These are phyloP conservation scores for Scatophagus argus DNA, from an alignment of 2,113 vertebrate species.

Conservation along the genomic window DNA sequence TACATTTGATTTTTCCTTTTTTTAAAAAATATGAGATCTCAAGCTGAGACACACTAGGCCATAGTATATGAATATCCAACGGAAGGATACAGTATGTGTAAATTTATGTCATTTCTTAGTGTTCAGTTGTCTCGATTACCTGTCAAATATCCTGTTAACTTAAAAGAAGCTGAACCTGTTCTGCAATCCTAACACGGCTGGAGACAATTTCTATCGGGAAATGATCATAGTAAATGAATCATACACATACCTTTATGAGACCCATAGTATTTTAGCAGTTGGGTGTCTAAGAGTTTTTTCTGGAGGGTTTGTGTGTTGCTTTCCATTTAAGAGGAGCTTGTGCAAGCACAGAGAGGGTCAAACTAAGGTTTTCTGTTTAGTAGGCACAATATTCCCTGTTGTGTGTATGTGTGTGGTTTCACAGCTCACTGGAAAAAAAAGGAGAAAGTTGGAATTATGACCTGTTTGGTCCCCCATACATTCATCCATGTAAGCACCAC, in stretches of 20 bases:
- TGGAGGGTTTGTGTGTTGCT: background rate
- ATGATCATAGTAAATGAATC: background rate
- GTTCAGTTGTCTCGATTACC: background rate
- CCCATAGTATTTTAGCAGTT: background rate
- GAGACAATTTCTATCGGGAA: background rate
- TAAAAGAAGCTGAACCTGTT: too few relatives aligned
- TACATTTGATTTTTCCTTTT: slow-evolving; percentile 8
- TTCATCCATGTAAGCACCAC: too few relatives aligned
- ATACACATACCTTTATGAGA: background rate
- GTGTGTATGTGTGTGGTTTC: background rate
- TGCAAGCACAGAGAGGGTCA: background rate
- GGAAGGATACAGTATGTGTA: background rate
- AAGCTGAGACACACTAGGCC: background rate
- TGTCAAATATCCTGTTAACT: background rate
- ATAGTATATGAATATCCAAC: background rate
- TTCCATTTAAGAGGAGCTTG: background rate
- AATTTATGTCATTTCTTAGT: background rate
- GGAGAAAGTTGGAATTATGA: too few relatives aligned
- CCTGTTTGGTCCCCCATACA: too few relatives aligned
- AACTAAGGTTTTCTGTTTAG: background rate
- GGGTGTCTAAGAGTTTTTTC: background rate
- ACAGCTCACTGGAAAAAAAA: too few relatives aligned
- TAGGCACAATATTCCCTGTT: too few relatives aligned
- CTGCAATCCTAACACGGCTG: background rate
- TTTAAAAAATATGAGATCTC: background rate